These are phyloP conservation scores for Chaetophractus vellerosus DNA, from an alignment of 2,797 vertebrate genomes.

Conservation along the genomic window DNA sequence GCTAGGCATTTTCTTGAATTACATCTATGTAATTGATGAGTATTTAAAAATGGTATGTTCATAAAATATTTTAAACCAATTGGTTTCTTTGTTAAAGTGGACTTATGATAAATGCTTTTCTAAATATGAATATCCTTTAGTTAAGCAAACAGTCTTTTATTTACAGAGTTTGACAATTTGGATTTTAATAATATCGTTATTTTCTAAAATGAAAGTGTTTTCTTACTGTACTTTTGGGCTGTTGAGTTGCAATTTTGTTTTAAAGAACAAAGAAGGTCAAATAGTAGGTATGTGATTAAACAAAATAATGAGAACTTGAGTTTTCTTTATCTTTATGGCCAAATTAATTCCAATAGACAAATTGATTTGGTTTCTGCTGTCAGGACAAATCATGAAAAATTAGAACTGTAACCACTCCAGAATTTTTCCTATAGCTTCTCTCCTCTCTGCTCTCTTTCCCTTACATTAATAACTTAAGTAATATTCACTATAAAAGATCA, in stretches of 20 bases:
- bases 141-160: not conserved
- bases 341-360: not conserved
- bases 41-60: not conserved
- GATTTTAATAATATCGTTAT: not conserved
- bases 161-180: conserved; percentile 16
- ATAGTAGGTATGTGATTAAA: conserved; percentile 18
- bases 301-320: conserved; percentile 10
- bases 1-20: not conserved
- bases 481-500: conserved; percentile 18
- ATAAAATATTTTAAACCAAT: conserved; percentile 15
- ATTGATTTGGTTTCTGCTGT: not conserved
- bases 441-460: conserved; percentile 8
- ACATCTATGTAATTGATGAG: not conserved
- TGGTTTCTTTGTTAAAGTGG: not conserved
- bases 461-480: conserved; percentile 41
- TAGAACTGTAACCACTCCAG: not conserved
- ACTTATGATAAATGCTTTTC: not conserved
- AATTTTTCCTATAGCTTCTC: not conserved
- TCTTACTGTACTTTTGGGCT: not conserved
- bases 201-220: conserved; percentile 32
- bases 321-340: conserved; percentile 1
- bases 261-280: conserved; percentile 26
- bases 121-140: not conserved
- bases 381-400: not conserved
- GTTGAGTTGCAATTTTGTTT: conserved; percentile 56